Percentiles rank a stretch among this genome's conserved stretches.
Evolutionary conservation across 1,140 invertebrate genomes (phyloP).

Genomic region (Brachionus sp.): DNA sequence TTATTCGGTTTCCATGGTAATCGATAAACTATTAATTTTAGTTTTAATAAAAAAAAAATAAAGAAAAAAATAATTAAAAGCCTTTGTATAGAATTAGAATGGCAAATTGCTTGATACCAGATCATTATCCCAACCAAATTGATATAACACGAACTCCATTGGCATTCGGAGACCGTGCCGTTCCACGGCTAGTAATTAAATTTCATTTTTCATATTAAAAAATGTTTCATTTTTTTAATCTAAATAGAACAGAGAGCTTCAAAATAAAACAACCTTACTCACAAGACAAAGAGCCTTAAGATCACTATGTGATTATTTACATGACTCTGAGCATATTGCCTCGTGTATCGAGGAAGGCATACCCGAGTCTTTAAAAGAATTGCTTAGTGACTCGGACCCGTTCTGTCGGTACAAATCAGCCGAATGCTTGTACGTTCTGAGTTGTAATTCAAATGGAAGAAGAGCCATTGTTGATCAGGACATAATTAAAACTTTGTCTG

Average conservation of each 20-base stretch:
- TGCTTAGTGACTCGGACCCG: constrained; percentile 54
- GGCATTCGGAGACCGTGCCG: constrained; percentile 53
- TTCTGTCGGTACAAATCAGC: constrained; percentile 57
- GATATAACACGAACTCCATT: constrained; percentile 53
- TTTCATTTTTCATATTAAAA: background rate
- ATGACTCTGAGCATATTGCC: constrained; percentile 60
- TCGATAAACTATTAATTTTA: background rate
- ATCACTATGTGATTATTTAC: constrained; percentile 59
- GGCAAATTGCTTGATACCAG: constrained; percentile 36
- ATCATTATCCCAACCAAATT: constrained; percentile 52
- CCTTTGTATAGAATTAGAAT: background rate
- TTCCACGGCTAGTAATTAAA: constrained; percentile 51
- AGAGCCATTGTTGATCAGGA: constrained; percentile 55
- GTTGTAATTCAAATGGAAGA: constrained; percentile 54
- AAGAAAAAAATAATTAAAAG: background rate
- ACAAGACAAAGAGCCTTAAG: constrained; percentile 57
- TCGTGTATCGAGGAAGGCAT: constrained; percentile 57
- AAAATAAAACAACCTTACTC: constrained; percentile 50
- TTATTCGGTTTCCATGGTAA: background rate
- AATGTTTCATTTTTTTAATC: background rate
- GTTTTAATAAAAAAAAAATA: background rate
- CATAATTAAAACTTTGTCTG: constrained; percentile 54
- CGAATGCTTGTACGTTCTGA: constrained; percentile 58
- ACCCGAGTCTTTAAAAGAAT: constrained; percentile 53
- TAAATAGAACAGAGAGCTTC: constrained; percentile 56